Base-by-base conservation (phyloP, 2,113 vertebrate genomes). In the Vimba vimba region DNA sequence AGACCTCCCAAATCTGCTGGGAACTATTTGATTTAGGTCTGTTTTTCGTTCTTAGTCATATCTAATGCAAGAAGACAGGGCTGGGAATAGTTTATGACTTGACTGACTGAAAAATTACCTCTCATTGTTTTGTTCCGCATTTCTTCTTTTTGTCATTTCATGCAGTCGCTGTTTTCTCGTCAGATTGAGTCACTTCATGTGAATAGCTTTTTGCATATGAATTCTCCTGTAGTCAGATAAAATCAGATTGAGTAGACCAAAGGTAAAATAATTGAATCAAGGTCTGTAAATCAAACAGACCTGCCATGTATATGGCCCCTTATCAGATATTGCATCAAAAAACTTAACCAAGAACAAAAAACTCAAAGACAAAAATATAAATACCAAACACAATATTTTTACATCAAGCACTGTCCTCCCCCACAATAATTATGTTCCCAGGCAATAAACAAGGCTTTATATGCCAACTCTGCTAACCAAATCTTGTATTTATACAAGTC, bases 381-480 rank as follows among this genome's bases (percentile, higher is more conserved):
- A 77, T 76, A 57, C 30, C 76, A 47, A 75, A 85, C 23, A 23
- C 55, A 66, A 39, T 83, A 78, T 71, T 81, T 57, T 77, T 27
- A 82, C 73, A 76, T 71, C 7, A 45, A 21, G 43, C 77, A 86
- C 59, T 73, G 50, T 55, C 52, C n/a, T 79, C 47, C 76, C 36
- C 82, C 66, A 45, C 74, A 83, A 47, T 84, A 83, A 12, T 19
- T 36, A 59, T 36, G 75, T 86, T 88, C 87, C 85, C 87, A 88
- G 84, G 80, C 80, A 25, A 79, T 55, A 57, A 74, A 79, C 55
- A 52, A 68, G 50, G 60, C 62, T 30, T 55, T 33, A 73, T 69
- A 76, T 71, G 66, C 8, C 50, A 33, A 69, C 27, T 69, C 79
- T 77, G 50, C 73, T 17, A 45, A n/a, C 36, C 59, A 79, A 59